Evolutionary conservation across 1,140 invertebrate species (phyloP).

Genomic region (Yoshiicerus persimilis): DNA sequence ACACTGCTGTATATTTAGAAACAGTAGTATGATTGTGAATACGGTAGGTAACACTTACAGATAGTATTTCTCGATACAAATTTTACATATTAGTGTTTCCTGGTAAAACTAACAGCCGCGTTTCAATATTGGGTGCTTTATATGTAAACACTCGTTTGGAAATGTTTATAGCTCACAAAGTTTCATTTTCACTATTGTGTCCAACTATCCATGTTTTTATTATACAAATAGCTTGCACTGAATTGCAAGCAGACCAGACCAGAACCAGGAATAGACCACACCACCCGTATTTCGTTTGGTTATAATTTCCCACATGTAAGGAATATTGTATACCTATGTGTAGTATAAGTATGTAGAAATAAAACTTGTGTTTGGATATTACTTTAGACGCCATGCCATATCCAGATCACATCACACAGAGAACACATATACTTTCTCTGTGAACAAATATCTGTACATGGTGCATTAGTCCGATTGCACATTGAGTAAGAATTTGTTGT

Average conservation of each 20-base stretch:
- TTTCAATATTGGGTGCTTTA: slow-evolving; percentile 4
- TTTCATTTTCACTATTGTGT: slow-evolving; percentile 4
- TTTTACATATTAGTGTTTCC: background rate
- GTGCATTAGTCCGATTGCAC: slow-evolving; percentile 11
- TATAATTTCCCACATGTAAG: background rate
- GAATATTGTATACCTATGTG: too few relatives aligned
- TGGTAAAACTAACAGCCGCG: background rate
- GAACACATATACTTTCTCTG: background rate
- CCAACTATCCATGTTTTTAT: background rate
- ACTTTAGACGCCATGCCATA: background rate
- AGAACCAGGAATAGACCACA: background rate
- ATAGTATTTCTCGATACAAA: background rate
- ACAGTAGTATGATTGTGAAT: background rate
- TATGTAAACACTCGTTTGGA: slow-evolving; percentile 10
- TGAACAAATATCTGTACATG: background rate
- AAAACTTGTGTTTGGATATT: background rate
- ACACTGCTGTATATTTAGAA: background rate
- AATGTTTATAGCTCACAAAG: slow-evolving; percentile 2
- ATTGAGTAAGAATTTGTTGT: slow-evolving; percentile 4
- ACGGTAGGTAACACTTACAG: background rate
- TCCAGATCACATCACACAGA: too few relatives aligned
- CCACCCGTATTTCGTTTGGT: background rate
- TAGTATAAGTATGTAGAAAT: background rate
- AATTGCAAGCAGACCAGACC: background rate
- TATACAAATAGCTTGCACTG: background rate